Base-by-base conservation (phyloP, 2,797 vertebrate genomes). In the Sebastes glaucus region DNA sequence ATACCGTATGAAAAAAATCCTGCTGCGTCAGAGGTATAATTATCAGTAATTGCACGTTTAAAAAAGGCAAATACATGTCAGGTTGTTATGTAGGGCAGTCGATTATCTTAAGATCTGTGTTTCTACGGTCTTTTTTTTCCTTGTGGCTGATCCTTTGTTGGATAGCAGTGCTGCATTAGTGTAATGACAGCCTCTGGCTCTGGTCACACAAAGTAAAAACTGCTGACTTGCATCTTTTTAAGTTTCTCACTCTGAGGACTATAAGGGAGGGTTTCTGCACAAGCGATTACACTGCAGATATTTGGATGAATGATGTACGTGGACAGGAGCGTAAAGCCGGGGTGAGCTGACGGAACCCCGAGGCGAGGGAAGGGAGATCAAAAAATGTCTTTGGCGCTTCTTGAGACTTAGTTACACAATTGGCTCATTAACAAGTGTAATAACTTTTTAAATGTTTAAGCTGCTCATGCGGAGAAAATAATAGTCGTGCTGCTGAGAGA, bases 241-340 rank as follows among this genome's bases (percentile, higher is more conserved):
- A 76, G 77, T 84, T 85, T 72, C 65, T 87, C 87, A 62, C 89
- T 88, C 76, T n/a, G 73, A 80, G 83, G 83, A 87, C 74, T 81
- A 81, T 70, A 59, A 84, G 64, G 53, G 75, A 69, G 69, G 72
- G 81, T 82, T 81, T 89, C 79, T 82, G 84, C 87, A 62, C 84
- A 85, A 92, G 81, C 78, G 89, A 93, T 92, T 87, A 86, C 90
- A 59, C 88, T 88, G 91, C 93, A 91, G 90, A 92, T 89, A 91
- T 89, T 14, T 35, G 87, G 87, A 89, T 90, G 90, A 92, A 46
- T 90, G 92, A 94, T 91, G 77, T 75, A 8, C 70, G 33, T 23
- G 77, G 82, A 84, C 83, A 70, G 68, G 60, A 72, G 71, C 4
- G 53, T 13, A 8, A 11, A 56, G 77, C 22, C 4, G 2, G 62